Percentiles rank a stretch among this genome's conserved stretches.
Evolutionary conservation across 1,140 invertebrate genomes (phyloP).

Genomic region (Globodera ellingtonae): DNA sequence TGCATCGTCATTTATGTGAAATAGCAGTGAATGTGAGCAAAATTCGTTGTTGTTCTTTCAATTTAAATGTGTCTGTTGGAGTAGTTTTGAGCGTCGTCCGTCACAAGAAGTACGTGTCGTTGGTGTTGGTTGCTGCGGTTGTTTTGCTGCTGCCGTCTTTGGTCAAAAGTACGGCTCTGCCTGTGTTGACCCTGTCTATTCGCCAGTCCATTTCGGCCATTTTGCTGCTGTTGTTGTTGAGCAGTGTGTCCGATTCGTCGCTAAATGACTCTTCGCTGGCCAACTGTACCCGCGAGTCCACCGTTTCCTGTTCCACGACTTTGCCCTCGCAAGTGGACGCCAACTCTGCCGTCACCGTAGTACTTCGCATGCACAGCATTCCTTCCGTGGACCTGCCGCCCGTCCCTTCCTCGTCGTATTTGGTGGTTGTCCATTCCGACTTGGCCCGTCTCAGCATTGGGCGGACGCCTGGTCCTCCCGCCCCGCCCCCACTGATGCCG

Average conservation of each 20-base stretch:
- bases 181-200: neutral
- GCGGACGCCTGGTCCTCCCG: neutral
- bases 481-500: neutral
- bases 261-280: constrained; percentile 48
- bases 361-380: constrained; percentile 28
- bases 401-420: constrained; percentile 9
- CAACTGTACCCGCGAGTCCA: constrained; percentile 37
- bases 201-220: too few species aligned
- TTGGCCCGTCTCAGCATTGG: constrained; percentile 6
- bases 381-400: constrained; percentile 13
- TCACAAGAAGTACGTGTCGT: constrained; percentile 10
- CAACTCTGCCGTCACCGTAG: constrained; percentile 28
- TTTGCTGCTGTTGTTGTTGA: constrained; percentile 17
- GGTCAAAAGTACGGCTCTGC: neutral
- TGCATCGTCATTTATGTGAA: too few species aligned
- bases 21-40: too few species aligned
- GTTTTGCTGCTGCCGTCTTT: neutral
- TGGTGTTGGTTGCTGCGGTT: neutral
- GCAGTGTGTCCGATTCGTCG: constrained; percentile 44
- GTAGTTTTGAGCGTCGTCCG: too few species aligned
- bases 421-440: neutral
- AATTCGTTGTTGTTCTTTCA: too few species aligned
- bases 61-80: too few species aligned
- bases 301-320: constrained; percentile 26
- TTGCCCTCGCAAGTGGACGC: constrained; percentile 14